phyloP scores from a whole-genome alignment of 2,888 invertebrate species.

The Caenorhabditis macrosperma region DNA sequence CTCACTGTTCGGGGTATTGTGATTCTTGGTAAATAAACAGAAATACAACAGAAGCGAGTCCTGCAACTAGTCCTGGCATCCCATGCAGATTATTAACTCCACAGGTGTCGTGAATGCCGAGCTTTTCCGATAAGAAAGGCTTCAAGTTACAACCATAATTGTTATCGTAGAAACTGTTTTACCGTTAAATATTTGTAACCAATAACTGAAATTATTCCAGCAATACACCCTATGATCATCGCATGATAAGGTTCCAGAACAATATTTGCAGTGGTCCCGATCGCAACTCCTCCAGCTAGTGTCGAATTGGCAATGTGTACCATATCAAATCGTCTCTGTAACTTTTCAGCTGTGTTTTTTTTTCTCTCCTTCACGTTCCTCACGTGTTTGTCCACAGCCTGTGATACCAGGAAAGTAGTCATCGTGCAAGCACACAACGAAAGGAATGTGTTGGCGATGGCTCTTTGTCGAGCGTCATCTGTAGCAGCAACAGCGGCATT shows the following conservation, averaged over 20 bases:
- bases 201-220: constrained; percentile 78
- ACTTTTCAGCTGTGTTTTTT: too few relatives aligned
- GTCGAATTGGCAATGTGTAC: constrained; percentile 82
- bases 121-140: constrained; percentile 87
- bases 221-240: constrained; percentile 77
- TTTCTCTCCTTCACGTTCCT: too few relatives aligned
- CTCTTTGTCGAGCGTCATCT: constrained; percentile 81
- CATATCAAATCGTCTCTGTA: constrained; percentile 78
- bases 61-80: constrained; percentile 74
- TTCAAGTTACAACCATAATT: too few relatives aligned
- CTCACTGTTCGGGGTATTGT: constrained; percentile 58
- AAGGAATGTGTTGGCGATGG: constrained; percentile 93
- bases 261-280: constrained; percentile 81
- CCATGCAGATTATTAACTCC: constrained; percentile 77
- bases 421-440: constrained; percentile 88
- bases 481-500: constrained; percentile 85
- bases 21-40: constrained; percentile 64
- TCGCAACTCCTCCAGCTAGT: constrained; percentile 80
- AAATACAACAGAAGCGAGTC: constrained; percentile 64
- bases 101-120: constrained; percentile 83
- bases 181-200: constrained; percentile 76
- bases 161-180: constrained; percentile 4
- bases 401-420: constrained; percentile 89
- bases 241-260: constrained; percentile 80
- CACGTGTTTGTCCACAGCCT: constrained; percentile 84